Conservation (phyloP, 2,888 invertebrate species). For the Phasia obesa region DNA sequence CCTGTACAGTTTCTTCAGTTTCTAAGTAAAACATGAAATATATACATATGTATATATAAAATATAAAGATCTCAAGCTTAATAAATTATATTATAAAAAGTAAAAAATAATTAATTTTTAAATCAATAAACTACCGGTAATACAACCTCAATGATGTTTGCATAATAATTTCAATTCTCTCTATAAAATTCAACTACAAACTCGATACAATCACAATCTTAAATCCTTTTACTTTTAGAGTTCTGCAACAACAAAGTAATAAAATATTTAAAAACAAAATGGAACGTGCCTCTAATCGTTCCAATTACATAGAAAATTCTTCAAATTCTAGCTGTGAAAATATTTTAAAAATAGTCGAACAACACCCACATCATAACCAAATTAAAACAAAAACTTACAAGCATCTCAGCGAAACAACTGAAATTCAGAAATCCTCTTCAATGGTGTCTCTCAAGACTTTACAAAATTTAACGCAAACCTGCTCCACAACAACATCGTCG, state of each 20-base stretch:
- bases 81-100: too few species aligned
- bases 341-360: conserved; percentile 56
- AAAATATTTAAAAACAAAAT: conserved; percentile 6
- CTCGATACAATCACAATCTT: background rate
- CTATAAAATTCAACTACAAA: background rate
- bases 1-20: too few species aligned
- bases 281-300: conserved; percentile 53
- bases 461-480: conserved; percentile 3
- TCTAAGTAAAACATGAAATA: too few species aligned
- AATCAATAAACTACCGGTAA: background rate
- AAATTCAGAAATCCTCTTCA: conserved; percentile 31
- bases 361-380: conserved; percentile 52
- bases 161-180: conserved; percentile 22
- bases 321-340: conserved; percentile 60
- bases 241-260: background rate
- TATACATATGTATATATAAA: too few species aligned
- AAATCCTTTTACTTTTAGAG: conserved; percentile 37
- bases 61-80: too few species aligned
- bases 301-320: conserved; percentile 59
- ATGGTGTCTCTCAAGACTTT: conserved; percentile 32
- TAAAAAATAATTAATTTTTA: too few species aligned
- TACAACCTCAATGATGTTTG: conserved; percentile 41
- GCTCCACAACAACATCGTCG: conserved; percentile 52
- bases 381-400: conserved; percentile 44
- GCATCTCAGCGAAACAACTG: conserved; percentile 20